phyloP scores from a whole-genome alignment of 2,888 invertebrate species.

The Timandra comae region DNA sequence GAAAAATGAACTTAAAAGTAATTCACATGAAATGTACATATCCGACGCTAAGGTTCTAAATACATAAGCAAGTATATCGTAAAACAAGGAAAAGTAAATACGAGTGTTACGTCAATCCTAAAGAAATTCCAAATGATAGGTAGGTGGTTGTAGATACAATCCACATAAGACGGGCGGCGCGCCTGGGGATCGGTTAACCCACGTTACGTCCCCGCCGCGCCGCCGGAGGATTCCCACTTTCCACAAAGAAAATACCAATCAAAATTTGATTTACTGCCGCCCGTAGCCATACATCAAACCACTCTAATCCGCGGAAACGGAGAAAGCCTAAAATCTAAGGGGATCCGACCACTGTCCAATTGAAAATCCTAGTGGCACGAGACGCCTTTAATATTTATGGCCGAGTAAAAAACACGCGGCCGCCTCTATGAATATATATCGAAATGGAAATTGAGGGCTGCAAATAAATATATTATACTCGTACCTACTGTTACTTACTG shows the following conservation, averaged over 20 bases:
- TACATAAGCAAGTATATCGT: too few species aligned
- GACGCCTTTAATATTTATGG: conserved; percentile 68
- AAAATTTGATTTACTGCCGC: conserved; percentile 77
- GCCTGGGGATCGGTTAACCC: conserved; percentile 72
- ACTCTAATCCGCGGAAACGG: conserved; percentile 67
- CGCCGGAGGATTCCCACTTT: conserved; percentile 62
- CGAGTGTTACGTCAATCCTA: conserved; percentile 37
- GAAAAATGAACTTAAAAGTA: too few species aligned
- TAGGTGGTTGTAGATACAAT: conserved; percentile 35
- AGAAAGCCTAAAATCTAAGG: conserved; percentile 66
- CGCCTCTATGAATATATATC: conserved; percentile 51
- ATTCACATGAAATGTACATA: too few species aligned
- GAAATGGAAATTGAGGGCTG: too few species aligned
- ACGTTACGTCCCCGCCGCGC: conserved; percentile 59
- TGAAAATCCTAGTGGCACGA: conserved; percentile 65
- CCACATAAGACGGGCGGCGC: conserved; percentile 51
- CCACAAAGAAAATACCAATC: conserved; percentile 76
- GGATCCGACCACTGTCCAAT: conserved; percentile 63
- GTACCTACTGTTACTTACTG: too few species aligned
- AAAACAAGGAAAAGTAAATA: too few species aligned
- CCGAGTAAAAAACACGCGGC: conserved; percentile 56
- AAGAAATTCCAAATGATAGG: conserved; percentile 43
- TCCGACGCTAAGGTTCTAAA: too few species aligned
- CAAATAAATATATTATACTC: too few species aligned
- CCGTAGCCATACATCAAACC: conserved; percentile 71